Conservation (phyloP, 2,797 vertebrate species). For the Karalla daura region DNA sequence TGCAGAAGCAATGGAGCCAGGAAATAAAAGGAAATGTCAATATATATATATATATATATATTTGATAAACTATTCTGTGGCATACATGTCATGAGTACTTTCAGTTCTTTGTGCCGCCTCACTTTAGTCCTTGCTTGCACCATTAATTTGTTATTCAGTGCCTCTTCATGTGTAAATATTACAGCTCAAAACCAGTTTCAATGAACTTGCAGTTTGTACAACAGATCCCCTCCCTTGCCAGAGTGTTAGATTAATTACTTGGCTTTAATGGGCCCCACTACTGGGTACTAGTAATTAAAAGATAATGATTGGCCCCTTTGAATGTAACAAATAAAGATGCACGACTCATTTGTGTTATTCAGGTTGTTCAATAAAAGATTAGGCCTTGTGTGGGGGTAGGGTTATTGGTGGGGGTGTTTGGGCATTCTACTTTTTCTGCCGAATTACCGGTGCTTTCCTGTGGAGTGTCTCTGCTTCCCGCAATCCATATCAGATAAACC, state of each 20-base stretch:
- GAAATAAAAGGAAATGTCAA: slow-evolving; percentile 37
- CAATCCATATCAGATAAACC: slow-evolving; percentile 61
- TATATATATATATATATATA: slow-evolving; percentile 22
- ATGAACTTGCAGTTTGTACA: slow-evolving; percentile 75
- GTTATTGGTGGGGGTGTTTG: slow-evolving; percentile 26
- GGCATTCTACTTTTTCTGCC: slow-evolving; percentile 49
- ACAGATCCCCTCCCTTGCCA: slow-evolving; percentile 65
- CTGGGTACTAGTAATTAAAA: slow-evolving; percentile 85
- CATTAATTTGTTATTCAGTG: slow-evolving; percentile 56
- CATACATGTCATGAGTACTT: slow-evolving; percentile 28
- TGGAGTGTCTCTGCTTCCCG: slow-evolving; percentile 44
- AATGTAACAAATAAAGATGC: slow-evolving; percentile 85
- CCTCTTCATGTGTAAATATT: slow-evolving; percentile 75
- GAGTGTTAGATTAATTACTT: slow-evolving; percentile 84
- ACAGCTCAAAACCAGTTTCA: slow-evolving; percentile 72
- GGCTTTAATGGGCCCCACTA: slow-evolving; percentile 81
- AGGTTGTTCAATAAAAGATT: slow-evolving; percentile 80
- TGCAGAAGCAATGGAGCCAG: slow-evolving; percentile 11
- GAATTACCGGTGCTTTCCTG: slow-evolving; percentile 54
- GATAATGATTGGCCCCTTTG: slow-evolving; percentile 86
- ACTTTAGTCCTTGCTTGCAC: slow-evolving; percentile 45
- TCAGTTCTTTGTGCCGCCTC: slow-evolving; percentile 38
- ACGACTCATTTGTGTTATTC: slow-evolving; percentile 80
- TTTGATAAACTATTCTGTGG: slow-evolving; percentile 45
- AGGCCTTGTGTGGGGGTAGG: slow-evolving; percentile 45